Conservation (phyloP, 1,140 invertebrate species). For the Mactra quadrangularis region DNA sequence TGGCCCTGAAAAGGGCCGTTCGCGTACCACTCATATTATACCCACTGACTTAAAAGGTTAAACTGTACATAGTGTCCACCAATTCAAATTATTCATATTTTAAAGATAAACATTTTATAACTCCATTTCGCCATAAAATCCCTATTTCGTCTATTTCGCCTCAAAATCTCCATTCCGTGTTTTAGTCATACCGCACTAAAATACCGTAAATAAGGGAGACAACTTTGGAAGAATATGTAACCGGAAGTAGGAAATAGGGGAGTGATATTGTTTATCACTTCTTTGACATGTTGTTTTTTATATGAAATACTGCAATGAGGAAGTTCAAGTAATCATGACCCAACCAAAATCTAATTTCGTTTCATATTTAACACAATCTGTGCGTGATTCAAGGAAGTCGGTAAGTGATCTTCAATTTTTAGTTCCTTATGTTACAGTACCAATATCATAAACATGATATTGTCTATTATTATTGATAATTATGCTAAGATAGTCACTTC, state of each 20-base stretch:
- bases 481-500: background rate
- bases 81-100: no score
- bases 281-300: background rate
- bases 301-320: background rate
- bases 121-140: no score
- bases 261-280: background rate
- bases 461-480: background rate
- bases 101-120: no score
- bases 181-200: no score
- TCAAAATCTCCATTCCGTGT: no score
- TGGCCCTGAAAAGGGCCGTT: no score
- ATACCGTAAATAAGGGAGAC: no score
- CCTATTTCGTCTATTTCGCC: no score
- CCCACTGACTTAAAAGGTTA: no score
- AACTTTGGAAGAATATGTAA: slow-evolving; percentile 17
- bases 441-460: background rate
- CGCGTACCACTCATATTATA: no score
- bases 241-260: slow-evolving; percentile 52
- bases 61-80: no score
- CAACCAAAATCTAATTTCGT: slow-evolving; percentile 29
- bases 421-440: background rate
- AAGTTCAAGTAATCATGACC: background rate
- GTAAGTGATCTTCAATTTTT: background rate
- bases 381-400: slow-evolving; percentile 27
- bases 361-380: slow-evolving; percentile 31